Percentiles rank a stretch among this genome's conserved stretches.
These are phyloP conservation scores for Hylaeus volcanicus DNA, from an alignment of 1,140 invertebrate species.

Conservation along the genomic window DNA sequence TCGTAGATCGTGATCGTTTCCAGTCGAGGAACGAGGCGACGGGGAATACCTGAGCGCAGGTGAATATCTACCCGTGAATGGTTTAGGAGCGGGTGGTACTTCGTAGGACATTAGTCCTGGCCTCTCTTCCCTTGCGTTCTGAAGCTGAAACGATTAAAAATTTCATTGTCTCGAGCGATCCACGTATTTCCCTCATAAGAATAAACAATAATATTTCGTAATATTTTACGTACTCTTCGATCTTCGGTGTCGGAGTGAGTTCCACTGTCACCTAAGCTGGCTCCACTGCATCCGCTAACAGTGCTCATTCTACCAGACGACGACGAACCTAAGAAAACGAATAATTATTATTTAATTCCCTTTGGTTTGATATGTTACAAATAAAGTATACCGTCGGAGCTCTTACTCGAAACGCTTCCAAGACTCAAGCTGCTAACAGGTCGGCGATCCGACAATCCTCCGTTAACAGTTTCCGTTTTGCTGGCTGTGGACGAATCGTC, in stretches of 20 bases:
- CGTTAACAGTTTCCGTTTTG: conserved; percentile 69
- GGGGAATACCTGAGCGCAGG: conserved; percentile 65
- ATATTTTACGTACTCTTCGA: conserved; percentile 80
- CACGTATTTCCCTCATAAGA: no score
- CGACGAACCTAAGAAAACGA: conserved; percentile 82
- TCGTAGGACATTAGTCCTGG: conserved; percentile 75
- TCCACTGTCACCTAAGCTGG: conserved; percentile 90
- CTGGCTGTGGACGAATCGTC: conserved; percentile 58
- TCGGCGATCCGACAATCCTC: conserved; percentile 77
- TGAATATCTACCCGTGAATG: conserved; percentile 70
- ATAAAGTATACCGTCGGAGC: neutral
- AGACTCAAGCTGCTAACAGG: conserved; percentile 88
- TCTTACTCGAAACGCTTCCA: conserved; percentile 85
- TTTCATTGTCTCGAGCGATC: neutral
- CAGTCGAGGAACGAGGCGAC: conserved; percentile 57
- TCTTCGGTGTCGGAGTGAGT: conserved; percentile 92
- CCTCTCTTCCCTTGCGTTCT: conserved; percentile 72
- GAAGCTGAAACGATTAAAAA: conserved; percentile 54
- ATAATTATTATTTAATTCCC: neutral
- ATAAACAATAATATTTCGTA: neutral
- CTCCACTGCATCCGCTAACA: conserved; percentile 87
- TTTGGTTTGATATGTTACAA: neutral
- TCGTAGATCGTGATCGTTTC: conserved; percentile 69
- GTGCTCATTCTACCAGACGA: conserved; percentile 90
- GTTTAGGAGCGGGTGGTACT: conserved; percentile 79